These are phyloP conservation scores for Notiomystis cincta DNA, from an alignment of 2,113 vertebrate genomes.

Conservation along the genomic window DNA sequence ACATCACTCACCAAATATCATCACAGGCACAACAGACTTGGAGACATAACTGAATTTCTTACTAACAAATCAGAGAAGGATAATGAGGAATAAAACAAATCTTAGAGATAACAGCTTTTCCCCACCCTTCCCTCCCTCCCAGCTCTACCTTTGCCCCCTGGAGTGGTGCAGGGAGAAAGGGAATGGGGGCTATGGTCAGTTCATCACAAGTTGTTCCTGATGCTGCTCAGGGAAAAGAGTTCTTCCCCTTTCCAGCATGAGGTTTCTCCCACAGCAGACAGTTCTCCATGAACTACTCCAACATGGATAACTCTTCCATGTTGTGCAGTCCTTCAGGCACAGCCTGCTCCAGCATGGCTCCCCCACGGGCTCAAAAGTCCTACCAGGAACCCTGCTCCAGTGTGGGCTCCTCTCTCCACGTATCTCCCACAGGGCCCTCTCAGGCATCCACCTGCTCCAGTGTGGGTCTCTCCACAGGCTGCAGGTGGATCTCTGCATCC, in stretches of 20 bases:
- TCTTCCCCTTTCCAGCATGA: neutral
- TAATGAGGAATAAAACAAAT: neutral
- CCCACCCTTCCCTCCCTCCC: neutral
- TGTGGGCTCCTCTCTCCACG: neutral
- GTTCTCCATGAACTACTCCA: neutral
- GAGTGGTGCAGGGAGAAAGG: neutral
- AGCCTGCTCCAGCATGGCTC: neutral
- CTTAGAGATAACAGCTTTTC: neutral
- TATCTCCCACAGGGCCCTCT: neutral
- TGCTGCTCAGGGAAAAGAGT: neutral
- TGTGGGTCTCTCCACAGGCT: accelerated
- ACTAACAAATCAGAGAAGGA: neutral
- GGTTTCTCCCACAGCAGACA: neutral
- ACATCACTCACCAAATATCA: neutral
- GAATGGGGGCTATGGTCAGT: neutral
- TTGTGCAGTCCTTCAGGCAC: neutral
- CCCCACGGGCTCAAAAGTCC: neutral
- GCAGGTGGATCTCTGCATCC: neutral
- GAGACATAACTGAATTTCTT: neutral
- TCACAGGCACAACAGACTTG: neutral
- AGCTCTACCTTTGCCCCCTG: accelerated
- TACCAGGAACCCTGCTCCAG: neutral
- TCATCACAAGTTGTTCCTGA: neutral
- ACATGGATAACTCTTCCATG: accelerated
- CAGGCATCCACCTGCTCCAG: neutral